These are phyloP conservation scores for Drosophila littoralis DNA, from an alignment of 1,140 invertebrate genomes.

Conservation along the genomic window DNA sequence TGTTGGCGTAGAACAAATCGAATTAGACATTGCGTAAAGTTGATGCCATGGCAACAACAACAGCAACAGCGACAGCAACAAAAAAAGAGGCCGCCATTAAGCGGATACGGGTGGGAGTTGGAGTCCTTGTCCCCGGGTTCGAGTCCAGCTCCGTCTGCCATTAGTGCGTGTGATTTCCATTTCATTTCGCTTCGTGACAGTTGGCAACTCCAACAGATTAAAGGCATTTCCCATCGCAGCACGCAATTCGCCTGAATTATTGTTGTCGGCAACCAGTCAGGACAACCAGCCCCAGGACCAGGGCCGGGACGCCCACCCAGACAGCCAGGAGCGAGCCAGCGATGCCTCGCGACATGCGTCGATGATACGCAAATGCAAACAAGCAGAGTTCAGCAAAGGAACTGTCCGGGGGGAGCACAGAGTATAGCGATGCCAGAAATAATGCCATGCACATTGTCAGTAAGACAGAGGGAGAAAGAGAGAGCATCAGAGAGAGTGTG, in stretches of 20 bases:
- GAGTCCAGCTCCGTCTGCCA: constrained; percentile 49
- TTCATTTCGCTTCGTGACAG: constrained; percentile 83
- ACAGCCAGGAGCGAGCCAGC: constrained; percentile 24
- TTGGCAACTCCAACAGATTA: constrained; percentile 83
- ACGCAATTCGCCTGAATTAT: constrained; percentile 79
- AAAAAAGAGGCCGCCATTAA: constrained; percentile 31
- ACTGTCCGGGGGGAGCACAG: constrained; percentile 8
- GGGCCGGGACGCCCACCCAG: constrained; percentile 14
- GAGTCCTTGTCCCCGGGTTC: neutral
- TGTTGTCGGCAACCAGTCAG: constrained; percentile 72
- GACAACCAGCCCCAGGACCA: constrained; percentile 31
- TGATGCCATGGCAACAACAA: constrained; percentile 47
- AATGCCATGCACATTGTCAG: constrained; percentile 63
- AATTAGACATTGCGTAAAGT: constrained; percentile 76
- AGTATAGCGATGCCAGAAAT: constrained; percentile 34
- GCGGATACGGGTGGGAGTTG: neutral
- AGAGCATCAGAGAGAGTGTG: neutral
- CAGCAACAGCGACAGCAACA: constrained; percentile 3
- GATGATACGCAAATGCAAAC: constrained; percentile 83
- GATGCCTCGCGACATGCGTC: constrained; percentile 76
- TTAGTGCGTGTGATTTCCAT: constrained; percentile 83
- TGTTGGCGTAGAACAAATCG: constrained; percentile 82
- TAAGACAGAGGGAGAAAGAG: constrained; percentile 19
- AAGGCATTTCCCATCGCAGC: constrained; percentile 79
- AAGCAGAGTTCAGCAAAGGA: constrained; percentile 51